phyloP scores from a whole-genome alignment of 2,113 vertebrate genomes.

The Vulpes ferrilata region DNA sequence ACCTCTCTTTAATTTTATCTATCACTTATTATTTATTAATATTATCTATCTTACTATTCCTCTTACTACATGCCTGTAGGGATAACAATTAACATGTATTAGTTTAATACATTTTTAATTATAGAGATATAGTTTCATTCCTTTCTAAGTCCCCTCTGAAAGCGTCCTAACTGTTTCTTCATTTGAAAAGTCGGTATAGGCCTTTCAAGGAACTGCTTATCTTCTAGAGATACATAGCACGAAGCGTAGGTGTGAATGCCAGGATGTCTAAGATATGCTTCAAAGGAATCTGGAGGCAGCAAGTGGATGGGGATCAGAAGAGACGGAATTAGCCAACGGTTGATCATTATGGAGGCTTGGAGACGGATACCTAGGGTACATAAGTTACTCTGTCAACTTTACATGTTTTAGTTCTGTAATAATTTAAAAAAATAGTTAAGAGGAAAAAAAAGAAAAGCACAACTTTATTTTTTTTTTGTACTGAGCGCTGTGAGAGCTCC shows the following conservation, averaged over 20 bases:
- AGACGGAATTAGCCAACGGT: not conserved
- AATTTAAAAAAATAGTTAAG: conserved; percentile 23
- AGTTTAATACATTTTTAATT: conserved; percentile 25
- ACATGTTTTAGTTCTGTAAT: not conserved
- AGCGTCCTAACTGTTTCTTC: not conserved
- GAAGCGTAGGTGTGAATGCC: not conserved
- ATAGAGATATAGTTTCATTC: not conserved
- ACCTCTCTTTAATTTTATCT: not conserved
- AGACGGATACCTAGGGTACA: not conserved
- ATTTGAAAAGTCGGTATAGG: not conserved
- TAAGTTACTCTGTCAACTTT: not conserved
- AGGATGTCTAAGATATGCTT: not conserved
- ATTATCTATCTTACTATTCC: not conserved
- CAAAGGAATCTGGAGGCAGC: not conserved
- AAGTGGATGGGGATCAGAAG: not conserved
- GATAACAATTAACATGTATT: not conserved
- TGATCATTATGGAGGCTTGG: not conserved
- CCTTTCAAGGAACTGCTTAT: not conserved
- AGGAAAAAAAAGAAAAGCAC: not conserved
- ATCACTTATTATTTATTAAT: not conserved
- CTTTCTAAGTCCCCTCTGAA: conserved; percentile 16
- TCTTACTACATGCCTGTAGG: not conserved
- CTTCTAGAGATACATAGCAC: not conserved
- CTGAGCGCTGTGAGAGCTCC: not conserved
- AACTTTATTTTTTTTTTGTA: not conserved